Conservation (phyloP, 2,113 vertebrate species). For the Podilymbus podiceps region DNA sequence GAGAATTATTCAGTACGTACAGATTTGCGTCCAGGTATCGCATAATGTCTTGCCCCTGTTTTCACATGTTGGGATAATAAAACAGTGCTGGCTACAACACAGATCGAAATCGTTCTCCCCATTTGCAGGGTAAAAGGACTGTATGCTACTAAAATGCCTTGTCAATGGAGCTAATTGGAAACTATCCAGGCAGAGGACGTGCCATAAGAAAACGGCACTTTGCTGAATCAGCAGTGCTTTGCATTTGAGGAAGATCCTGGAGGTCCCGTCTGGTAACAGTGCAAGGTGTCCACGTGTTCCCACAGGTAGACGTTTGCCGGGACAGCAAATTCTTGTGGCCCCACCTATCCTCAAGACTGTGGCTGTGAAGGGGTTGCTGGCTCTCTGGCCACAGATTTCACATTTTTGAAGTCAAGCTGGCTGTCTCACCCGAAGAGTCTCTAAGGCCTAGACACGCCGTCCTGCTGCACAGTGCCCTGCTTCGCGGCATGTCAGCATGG, state of each 20-base stretch:
- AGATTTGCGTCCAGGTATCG: background rate
- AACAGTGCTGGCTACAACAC: background rate
- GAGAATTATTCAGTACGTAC: background rate
- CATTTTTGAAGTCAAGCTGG: background rate
- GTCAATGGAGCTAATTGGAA: background rate
- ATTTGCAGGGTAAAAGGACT: background rate
- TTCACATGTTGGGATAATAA: background rate
- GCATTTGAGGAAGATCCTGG: background rate
- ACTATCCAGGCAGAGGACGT: background rate
- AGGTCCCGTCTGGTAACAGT: background rate
- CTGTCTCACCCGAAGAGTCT: background rate
- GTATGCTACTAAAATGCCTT: background rate
- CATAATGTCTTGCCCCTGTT: background rate
- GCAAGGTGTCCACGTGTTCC: background rate
- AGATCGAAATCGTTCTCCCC: background rate
- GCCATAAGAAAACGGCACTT: background rate
- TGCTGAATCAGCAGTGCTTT: background rate
- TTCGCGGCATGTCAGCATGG: accelerated
- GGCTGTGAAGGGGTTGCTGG: background rate
- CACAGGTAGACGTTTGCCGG: background rate
- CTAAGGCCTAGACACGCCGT: accelerated
- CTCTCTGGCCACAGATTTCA: background rate
- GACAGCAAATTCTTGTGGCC: background rate
- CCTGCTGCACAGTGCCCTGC: background rate
- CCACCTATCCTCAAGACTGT: background rate